Evolutionary conservation across 2,888 invertebrate species (phyloP).

Genomic region (Nesidiocoris tenuis): DNA sequence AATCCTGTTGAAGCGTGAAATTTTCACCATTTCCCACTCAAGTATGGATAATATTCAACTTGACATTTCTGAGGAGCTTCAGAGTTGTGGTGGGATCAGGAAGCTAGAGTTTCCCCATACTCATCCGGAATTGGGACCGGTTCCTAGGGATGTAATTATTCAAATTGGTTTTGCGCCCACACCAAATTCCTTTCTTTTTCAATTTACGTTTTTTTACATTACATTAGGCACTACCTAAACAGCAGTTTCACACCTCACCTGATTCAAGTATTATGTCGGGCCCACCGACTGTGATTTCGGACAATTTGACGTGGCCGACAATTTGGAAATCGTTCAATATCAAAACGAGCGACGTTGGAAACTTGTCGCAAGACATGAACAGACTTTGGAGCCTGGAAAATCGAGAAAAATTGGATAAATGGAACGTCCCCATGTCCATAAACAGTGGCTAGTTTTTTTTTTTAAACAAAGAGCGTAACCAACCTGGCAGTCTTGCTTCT

Average conservation of each 20-base stretch:
- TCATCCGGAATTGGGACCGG: too few species aligned
- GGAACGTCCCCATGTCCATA: not conserved
- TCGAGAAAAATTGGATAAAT: not conserved
- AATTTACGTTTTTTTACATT: too few species aligned
- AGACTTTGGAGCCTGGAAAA: conserved; percentile 65
- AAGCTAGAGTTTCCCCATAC: too few species aligned
- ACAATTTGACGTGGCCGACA: conserved; percentile 78
- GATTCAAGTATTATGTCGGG: conserved; percentile 78
- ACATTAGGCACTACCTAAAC: too few species aligned
- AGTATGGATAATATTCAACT: too few species aligned
- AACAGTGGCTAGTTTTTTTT: not conserved
- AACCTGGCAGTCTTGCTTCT: conserved; percentile 47
- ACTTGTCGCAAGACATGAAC: conserved; percentile 67
- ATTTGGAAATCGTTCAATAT: conserved; percentile 57
- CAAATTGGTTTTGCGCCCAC: too few species aligned
- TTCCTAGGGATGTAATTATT: too few species aligned
- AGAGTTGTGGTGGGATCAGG: too few species aligned
- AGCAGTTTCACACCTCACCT: conserved; percentile 53
- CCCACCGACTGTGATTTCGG: conserved; percentile 67
- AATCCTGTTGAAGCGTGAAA: too few species aligned
- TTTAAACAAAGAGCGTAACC: not conserved
- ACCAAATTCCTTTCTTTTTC: too few species aligned
- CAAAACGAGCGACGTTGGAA: conserved; percentile 60
- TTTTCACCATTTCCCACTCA: too few species aligned
- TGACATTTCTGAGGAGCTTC: too few species aligned